phyloP scores from a whole-genome alignment of 2,113 vertebrate species.

The Etheostoma spectabile region DNA sequence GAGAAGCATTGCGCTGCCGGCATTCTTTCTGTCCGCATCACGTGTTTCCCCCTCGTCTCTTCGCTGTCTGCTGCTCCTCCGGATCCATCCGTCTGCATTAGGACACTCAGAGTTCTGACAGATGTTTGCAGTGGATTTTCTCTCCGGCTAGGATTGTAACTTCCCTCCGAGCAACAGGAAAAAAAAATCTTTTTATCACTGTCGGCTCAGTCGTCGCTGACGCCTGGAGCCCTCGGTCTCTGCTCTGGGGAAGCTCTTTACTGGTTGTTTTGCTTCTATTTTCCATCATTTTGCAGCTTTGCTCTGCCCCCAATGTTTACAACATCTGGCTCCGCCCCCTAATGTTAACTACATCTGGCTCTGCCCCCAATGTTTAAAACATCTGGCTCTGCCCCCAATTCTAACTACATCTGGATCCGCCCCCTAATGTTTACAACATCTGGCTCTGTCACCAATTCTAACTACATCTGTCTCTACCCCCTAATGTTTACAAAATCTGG shows the following conservation, averaged over 20 bases:
- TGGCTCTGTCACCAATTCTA: too few relatives aligned
- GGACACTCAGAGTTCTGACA: slow-evolving; percentile 36
- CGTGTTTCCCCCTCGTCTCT: slow-evolving; percentile 10
- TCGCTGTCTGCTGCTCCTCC: slow-evolving; percentile 11
- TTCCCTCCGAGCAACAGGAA: slow-evolving; percentile 4
- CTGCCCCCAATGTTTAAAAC: too few relatives aligned
- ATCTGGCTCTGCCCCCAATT: too few relatives aligned
- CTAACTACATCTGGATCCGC: too few relatives aligned
- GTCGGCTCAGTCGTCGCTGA: slow-evolving; percentile 23
- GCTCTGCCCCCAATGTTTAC: too few relatives aligned
- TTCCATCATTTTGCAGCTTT: too few relatives aligned
- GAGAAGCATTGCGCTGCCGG: slow-evolving; percentile 1
- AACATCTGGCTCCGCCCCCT: too few relatives aligned
- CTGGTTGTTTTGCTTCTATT: too few relatives aligned
- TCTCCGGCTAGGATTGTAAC: slow-evolving; percentile 14
- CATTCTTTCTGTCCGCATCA: background rate
- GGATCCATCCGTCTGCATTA: slow-evolving; percentile 52
- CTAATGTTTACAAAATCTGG: too few relatives aligned
- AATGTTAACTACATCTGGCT: too few relatives aligned
- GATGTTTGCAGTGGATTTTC: slow-evolving; percentile 33
- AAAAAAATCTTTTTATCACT: slow-evolving; percentile 50
- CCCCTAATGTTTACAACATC: too few relatives aligned
- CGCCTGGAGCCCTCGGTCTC: slow-evolving; percentile 1
- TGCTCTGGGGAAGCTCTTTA: background rate
- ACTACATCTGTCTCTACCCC: too few relatives aligned